A percentile compares a stretch with the other conserved stretches of the same genome.
These are phyloP conservation scores for Mnemiopsis leidyi DNA, from an alignment of 37 sponge, comb jelly and placozoan species.

Conservation along the genomic window DNA sequence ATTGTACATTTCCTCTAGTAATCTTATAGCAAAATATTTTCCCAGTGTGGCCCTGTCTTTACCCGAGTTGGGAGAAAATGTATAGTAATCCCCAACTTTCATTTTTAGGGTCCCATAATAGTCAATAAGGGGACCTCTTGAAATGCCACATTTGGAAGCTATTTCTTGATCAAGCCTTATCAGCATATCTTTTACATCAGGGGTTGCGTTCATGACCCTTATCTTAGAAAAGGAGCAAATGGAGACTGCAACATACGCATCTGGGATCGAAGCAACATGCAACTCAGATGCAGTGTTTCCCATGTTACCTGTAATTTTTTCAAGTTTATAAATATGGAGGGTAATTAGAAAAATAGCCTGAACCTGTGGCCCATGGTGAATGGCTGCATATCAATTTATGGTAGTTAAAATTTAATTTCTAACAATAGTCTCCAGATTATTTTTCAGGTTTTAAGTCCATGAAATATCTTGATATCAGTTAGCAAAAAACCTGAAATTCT, in stretches of 20 bases:
- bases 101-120: conserved; percentile 22
- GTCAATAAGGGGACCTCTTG: background rate
- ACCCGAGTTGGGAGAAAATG: background rate
- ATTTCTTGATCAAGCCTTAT: conserved; percentile 22
- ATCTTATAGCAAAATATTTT: background rate
- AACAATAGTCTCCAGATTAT: too few relatives aligned
- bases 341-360: too few relatives aligned
- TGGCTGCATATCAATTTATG: too few relatives aligned
- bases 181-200: background rate
- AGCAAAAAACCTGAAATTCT: too few relatives aligned
- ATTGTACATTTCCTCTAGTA: conserved; percentile 20
- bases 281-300: background rate
- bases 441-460: too few relatives aligned
- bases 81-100: background rate
- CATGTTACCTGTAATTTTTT: conserved; percentile 5
- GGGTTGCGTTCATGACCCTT: conserved; percentile 1
- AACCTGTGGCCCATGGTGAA: too few relatives aligned
- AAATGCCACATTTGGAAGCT: background rate
- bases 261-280: background rate
- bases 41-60: background rate
- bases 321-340: too few relatives aligned
- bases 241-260: background rate
- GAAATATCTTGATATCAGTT: too few relatives aligned
- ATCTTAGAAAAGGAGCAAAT: background rate
- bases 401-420: too few relatives aligned